Conservation (phyloP, 2,797 vertebrate species). For the Paratrypauchen microcephalus region DNA sequence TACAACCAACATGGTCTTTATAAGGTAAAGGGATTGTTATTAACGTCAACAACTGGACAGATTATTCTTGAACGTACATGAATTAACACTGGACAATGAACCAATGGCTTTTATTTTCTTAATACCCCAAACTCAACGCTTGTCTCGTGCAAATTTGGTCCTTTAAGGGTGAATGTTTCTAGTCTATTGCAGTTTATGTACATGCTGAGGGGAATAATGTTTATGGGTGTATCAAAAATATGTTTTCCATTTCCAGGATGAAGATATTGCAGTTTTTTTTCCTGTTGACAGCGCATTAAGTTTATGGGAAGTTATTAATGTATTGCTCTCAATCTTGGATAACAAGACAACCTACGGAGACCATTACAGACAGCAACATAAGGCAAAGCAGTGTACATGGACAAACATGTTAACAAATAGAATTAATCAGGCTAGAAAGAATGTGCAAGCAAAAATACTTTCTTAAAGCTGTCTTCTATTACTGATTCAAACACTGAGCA, state of each 20-base stretch:
- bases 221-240: conserved; percentile 48
- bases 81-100: conserved; percentile 60
- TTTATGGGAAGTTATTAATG: conserved; percentile 45
- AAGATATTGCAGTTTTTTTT: conserved; percentile 59
- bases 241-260: conserved; percentile 43
- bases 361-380: conserved; percentile 36
- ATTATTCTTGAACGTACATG: conserved; percentile 18
- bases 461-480: conserved; percentile 14
- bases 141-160: conserved; percentile 44
- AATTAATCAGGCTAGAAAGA: conserved; percentile 55
- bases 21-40: conserved; percentile 24
- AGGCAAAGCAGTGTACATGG: conserved; percentile 42
- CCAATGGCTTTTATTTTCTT: conserved; percentile 62
- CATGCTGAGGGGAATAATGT: conserved; percentile 42
- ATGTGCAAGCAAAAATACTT: conserved; percentile 35
- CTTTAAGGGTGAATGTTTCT: conserved; percentile 50
- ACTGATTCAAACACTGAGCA: not conserved
- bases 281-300: conserved; percentile 49
- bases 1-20: conserved; percentile 24
- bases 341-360: conserved; percentile 30
- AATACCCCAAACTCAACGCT: not conserved
- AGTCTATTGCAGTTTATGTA: conserved; percentile 28
- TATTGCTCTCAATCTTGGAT: conserved; percentile 69
- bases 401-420: conserved; percentile 37
- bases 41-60: conserved; percentile 26